phyloP scores from a whole-genome alignment of 2,113 vertebrate species.

The Junco hyemalis region DNA sequence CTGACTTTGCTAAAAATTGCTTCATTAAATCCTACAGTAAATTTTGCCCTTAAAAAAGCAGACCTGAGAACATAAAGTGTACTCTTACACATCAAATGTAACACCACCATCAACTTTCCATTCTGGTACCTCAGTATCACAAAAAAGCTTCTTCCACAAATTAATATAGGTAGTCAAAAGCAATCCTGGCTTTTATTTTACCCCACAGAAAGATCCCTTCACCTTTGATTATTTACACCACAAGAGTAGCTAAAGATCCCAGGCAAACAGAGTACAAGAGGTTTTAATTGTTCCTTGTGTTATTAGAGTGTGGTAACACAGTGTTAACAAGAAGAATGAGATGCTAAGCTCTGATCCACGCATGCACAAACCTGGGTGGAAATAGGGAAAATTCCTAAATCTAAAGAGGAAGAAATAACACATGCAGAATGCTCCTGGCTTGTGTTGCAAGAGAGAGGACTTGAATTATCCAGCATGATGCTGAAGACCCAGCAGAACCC shows the following conservation, averaged over 20 bases:
- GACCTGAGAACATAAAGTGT: not conserved
- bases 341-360: conserved; percentile 22
- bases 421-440: conserved; percentile 43
- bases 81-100: not conserved
- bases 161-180: not conserved
- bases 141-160: not conserved
- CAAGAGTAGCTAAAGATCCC: conserved; percentile 10
- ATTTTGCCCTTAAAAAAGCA: not conserved
- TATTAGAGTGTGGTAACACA: not conserved
- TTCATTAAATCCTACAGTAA: not conserved
- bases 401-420: not conserved
- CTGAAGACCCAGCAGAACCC: conserved; percentile 62
- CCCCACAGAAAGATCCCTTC: conserved; percentile 3
- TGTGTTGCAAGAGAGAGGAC: not conserved
- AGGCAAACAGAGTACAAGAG: not conserved
- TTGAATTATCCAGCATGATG: conserved; percentile 21
- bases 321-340: conserved; percentile 15
- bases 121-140: not conserved
- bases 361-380: conserved; percentile 35
- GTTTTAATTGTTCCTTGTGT: not conserved
- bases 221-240: conserved; percentile 25
- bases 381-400: conserved; percentile 13
- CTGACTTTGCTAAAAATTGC: not conserved
- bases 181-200: not conserved
- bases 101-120: not conserved